These are phyloP conservation scores for Neoitamus cyanurus DNA, from an alignment of 2,888 invertebrate genomes.

Conservation along the genomic window DNA sequence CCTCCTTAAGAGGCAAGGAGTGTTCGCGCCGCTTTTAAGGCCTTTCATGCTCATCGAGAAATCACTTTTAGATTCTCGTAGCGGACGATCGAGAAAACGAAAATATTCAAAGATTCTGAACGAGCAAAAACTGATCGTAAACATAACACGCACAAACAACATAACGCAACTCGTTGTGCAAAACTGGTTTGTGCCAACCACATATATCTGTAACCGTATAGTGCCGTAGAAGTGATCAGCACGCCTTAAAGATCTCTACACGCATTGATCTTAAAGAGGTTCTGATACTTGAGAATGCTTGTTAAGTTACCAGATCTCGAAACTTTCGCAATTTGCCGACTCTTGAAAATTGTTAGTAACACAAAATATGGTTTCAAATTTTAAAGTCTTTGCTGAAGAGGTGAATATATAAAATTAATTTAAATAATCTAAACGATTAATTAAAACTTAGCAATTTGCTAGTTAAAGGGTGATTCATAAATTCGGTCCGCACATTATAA, in stretches of 20 bases:
- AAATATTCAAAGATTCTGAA: not conserved
- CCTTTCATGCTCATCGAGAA: not conserved
- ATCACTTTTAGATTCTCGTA: not conserved
- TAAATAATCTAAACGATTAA: too few relatives aligned
- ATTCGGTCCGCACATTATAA: too few relatives aligned
- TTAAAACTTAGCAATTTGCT: too few relatives aligned
- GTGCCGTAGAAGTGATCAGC: not conserved
- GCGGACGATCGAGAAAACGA: not conserved
- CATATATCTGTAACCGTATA: not conserved
- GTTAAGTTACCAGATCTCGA: not conserved
- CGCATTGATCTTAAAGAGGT: not conserved
- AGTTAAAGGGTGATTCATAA: too few relatives aligned
- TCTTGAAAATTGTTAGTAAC: too few relatives aligned
- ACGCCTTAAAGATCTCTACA: not conserved
- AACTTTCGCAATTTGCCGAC: not conserved
- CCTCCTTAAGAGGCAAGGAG: not conserved
- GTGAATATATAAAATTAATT: too few relatives aligned
- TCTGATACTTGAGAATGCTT: not conserved
- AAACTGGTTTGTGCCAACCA: slow-evolving; percentile 12
- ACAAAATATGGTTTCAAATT: too few relatives aligned
- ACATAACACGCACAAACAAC: slow-evolving; percentile 17
- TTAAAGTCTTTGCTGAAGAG: too few relatives aligned
- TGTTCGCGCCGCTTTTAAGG: not conserved
- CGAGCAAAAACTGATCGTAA: not conserved
- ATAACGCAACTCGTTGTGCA: slow-evolving; percentile 13